Evolutionary conservation across 2,113 vertebrate species (phyloP).

Genomic region (Columbina picui): DNA sequence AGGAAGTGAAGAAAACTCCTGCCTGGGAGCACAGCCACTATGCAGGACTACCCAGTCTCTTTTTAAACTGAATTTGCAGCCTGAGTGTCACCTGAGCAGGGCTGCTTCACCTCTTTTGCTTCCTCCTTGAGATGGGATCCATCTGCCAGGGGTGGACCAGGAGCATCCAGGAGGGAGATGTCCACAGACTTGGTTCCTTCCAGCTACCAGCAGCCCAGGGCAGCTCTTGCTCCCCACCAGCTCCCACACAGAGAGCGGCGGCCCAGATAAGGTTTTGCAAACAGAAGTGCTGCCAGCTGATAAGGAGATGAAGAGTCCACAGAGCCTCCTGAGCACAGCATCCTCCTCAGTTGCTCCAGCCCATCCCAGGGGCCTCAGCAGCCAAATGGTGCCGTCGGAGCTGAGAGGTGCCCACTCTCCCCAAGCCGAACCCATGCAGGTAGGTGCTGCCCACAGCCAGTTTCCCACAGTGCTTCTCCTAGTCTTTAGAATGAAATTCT

Average conservation of each 20-base stretch:
- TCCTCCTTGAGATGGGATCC: background rate
- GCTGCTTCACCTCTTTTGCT: background rate
- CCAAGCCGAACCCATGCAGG: background rate
- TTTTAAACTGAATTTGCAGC: background rate
- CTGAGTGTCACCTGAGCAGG: background rate
- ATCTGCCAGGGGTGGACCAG: background rate
- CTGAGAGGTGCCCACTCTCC: background rate
- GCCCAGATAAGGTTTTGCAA: conserved; percentile 14
- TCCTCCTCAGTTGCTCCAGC: background rate
- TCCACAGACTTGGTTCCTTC: background rate
- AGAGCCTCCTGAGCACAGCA: background rate
- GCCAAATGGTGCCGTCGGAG: fast-evolving
- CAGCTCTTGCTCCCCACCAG: background rate
- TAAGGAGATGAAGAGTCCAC: background rate
- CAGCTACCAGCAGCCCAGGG: fast-evolving
- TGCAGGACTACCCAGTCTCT: background rate
- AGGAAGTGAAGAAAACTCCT: background rate
- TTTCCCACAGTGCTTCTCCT: background rate
- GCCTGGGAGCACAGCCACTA: background rate
- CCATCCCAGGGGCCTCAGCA: background rate
- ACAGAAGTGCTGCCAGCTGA: background rate
- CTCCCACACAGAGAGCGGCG: fast-evolving
- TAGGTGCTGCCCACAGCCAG: fast-evolving
- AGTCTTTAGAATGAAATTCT: background rate
- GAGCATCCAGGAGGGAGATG: background rate